Conservation (phyloP, 2,888 invertebrate species). For the Timema cristinae region DNA sequence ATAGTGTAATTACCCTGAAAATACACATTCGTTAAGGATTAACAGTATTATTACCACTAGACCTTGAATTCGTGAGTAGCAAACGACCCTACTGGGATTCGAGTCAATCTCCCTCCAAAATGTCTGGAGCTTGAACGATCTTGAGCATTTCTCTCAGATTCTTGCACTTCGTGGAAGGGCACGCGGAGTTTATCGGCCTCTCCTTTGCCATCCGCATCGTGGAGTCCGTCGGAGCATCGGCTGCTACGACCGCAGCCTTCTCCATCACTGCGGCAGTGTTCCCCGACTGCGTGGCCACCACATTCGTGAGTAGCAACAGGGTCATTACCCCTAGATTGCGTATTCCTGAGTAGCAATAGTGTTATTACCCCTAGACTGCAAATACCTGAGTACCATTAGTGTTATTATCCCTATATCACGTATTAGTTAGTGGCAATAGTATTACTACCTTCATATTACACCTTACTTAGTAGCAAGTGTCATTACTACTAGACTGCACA, state of each 20-base stretch:
- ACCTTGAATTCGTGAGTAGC: too few species aligned
- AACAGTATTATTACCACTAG: too few species aligned
- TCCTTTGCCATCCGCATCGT: conserved; percentile 47
- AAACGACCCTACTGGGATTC: too few species aligned
- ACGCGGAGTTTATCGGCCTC: conserved; percentile 43
- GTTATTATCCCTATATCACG: too few species aligned
- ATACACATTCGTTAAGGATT: too few species aligned
- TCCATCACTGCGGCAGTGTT: conserved; percentile 49
- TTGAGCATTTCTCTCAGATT: conserved; percentile 33
- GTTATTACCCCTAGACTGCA: background rate
- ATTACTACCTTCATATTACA: too few species aligned
- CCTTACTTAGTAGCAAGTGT: too few species aligned
- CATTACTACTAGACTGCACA: too few species aligned
- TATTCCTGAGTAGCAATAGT: too few species aligned
- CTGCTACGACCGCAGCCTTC: conserved; percentile 46
- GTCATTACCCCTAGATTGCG: too few species aligned
- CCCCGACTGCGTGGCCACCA: conserved; percentile 48
- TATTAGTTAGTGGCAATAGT: too few species aligned
- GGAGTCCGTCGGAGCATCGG: conserved; percentile 46
- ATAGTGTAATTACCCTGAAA: too few species aligned
- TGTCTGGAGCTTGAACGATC: background rate
- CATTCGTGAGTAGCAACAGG: conserved; percentile 45
- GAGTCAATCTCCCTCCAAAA: background rate
- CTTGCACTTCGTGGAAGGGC: conserved; percentile 37
- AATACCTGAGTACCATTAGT: background rate